These are phyloP conservation scores for Parnassius apollo DNA, from an alignment of 2,888 invertebrate genomes.

Conservation along the genomic window DNA sequence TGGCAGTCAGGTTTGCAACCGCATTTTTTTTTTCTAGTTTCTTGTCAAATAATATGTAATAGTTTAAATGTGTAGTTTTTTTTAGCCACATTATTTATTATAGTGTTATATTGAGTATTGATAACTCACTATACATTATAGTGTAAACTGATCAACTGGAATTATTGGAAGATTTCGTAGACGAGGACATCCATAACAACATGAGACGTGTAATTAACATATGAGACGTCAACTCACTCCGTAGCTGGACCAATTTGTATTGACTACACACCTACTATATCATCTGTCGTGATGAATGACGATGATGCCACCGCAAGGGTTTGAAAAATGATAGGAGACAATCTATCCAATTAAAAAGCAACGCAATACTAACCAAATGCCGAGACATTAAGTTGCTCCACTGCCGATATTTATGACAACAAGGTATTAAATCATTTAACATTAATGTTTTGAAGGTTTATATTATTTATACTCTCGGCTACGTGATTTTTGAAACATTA, in stretches of 20 bases:
- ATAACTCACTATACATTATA: no score
- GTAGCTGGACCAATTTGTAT: constrained; percentile 51
- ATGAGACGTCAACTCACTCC: constrained; percentile 37
- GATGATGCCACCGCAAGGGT: constrained; percentile 31
- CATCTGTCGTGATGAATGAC: constrained; percentile 46
- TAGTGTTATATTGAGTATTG: no score
- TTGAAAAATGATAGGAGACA: constrained; percentile 59
- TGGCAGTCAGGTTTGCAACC: no score
- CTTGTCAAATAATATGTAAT: no score
- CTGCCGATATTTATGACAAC: constrained; percentile 20
- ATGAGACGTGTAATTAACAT: constrained; percentile 25
- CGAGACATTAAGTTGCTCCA: constrained; percentile 39
- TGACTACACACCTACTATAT: constrained; percentile 49
- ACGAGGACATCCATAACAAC: constrained; percentile 12
- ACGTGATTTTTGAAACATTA: background rate
- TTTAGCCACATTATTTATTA: no score
- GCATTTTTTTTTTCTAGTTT: no score
- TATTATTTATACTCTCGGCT: constrained; percentile 11
- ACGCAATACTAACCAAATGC: constrained; percentile 52
- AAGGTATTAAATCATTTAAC: constrained; percentile 22
- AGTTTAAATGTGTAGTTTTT: no score
- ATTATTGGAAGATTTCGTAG: constrained; percentile 7
- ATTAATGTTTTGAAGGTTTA: constrained; percentile 18
- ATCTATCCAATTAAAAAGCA: constrained; percentile 70
- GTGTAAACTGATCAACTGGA: constrained; percentile 5